Base-by-base conservation (phyloP, 92 coral and sea anemone genomes). In the Montipora capitata region DNA sequence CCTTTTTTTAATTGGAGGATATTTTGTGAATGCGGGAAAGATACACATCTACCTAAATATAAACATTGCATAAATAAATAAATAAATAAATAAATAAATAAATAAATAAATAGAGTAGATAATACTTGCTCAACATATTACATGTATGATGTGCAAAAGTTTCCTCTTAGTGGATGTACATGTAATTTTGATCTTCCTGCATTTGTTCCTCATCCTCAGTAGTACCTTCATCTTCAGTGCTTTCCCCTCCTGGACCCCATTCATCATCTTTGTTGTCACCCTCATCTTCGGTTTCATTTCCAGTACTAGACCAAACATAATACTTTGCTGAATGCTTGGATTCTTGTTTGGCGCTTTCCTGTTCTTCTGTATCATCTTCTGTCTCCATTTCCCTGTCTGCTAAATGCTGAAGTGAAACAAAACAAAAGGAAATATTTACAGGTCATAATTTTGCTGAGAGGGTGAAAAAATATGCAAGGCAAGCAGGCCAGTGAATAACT, bases 291-390 rank as follows among this genome's bases (percentile, higher is more conserved):
- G 63, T 2, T 52, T 74, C 79, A 51, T 12, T 18, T 9, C 79
- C 79, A 74, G 79, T 74, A 14, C 79, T 74, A 11, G 79, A 17
- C 79, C 79, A 74, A 14, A 74, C 79, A 51, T 9, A 74, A 74
- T 74, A 17, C 7, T 74, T 13, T 74, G 64, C 44, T 4, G 27
- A 3, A 74, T 27, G 64, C 2, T 42, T 39, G 61, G 42, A 16
- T 11, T 35, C 54, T 74, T 74, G 61, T 74, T 51, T 13, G 63
- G 41, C 20, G 9, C 76, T 39, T 15, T 35, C 35, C 12, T 35
- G 10, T 27, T 74, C 64, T 39, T 74, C 61, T 48, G 54, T n/a
- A 3, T 74, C 65, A 17, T 54, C 54, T 27, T 51, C 64, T 51
- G 27, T n/a, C 54, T 51, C 65, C 2, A 15, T 52, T 52, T 67